These are phyloP conservation scores for Tachina grossa DNA, from an alignment of 2,888 invertebrate genomes.

Conservation along the genomic window DNA sequence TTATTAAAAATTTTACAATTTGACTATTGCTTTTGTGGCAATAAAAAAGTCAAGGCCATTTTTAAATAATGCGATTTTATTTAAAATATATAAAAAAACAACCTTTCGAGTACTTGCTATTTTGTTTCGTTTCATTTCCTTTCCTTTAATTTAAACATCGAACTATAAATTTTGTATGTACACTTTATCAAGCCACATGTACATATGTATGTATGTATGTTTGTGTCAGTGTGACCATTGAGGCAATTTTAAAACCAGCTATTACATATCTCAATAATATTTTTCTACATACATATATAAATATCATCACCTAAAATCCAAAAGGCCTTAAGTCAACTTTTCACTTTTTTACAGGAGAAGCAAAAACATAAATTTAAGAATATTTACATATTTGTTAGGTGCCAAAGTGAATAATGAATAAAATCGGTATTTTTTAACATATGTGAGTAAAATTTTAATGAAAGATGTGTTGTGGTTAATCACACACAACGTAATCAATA, in stretches of 20 bases:
- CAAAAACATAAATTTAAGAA: too few relatives aligned
- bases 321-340: too few relatives aligned
- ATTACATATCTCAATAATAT: too few relatives aligned
- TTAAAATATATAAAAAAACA: not conserved
- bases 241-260: not conserved
- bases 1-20: constrained; percentile 7
- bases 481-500: too few relatives aligned
- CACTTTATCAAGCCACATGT: not conserved
- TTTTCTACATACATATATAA: too few relatives aligned
- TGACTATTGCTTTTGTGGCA: not conserved
- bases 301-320: too few relatives aligned
- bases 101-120: not conserved
- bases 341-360: not conserved
- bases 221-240: not conserved
- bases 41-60: constrained; percentile 27
- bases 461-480: too few relatives aligned
- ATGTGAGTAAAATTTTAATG: too few relatives aligned
- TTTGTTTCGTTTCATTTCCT: not conserved
- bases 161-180: not conserved
- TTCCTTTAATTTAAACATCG: not conserved
- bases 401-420: too few relatives aligned
- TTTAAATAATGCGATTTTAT: constrained; percentile 5
- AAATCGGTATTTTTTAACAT: too few relatives aligned
- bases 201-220: too few relatives aligned
- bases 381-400: too few relatives aligned